phyloP scores from a whole-genome alignment of 2,888 invertebrate genomes.

The Ptycholaimellus sp. region DNA sequence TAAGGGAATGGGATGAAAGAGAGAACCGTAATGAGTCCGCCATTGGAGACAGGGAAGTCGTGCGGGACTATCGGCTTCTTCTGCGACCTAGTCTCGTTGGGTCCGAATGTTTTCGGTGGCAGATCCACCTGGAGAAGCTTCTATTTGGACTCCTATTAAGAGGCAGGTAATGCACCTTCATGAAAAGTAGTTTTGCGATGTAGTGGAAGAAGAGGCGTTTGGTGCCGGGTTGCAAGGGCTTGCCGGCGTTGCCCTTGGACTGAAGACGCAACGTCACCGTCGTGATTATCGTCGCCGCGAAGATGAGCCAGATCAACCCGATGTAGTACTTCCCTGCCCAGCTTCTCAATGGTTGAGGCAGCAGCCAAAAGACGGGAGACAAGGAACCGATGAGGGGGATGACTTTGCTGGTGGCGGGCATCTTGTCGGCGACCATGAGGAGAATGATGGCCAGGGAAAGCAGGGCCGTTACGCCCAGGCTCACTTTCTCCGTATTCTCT shows the following conservation, averaged over 20 bases:
- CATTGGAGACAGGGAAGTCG: too few species aligned
- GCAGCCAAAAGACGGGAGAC: background rate
- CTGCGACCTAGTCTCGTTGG: too few species aligned
- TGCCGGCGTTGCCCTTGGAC: slow-evolving; percentile 7
- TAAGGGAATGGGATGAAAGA: too few species aligned
- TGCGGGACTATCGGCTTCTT: too few species aligned
- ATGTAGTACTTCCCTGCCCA: slow-evolving; percentile 7
- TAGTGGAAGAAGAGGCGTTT: slow-evolving; percentile 3
- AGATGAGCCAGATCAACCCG: slow-evolving; percentile 7
- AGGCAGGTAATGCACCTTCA: slow-evolving; percentile 4
- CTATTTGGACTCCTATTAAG: too few species aligned
- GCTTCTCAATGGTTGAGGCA: background rate
- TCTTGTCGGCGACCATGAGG: slow-evolving; percentile 7
- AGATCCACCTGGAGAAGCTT: too few species aligned
- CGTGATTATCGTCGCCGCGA: slow-evolving; percentile 6
- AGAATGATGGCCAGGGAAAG: slow-evolving; percentile 7
- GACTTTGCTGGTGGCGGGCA: slow-evolving; percentile 6
- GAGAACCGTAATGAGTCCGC: too few species aligned
- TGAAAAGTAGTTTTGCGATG: slow-evolving; percentile 2
- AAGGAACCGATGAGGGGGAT: slow-evolving; percentile 6
- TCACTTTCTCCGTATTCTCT: slow-evolving; percentile 8
- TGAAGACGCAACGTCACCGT: slow-evolving; percentile 7
- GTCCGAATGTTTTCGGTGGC: too few species aligned
- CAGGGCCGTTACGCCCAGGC: slow-evolving; percentile 7
- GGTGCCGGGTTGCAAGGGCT: slow-evolving; percentile 3